phyloP scores from a whole-genome alignment of 2,797 vertebrate genomes.

The Melanotaenia parkinsoni region DNA sequence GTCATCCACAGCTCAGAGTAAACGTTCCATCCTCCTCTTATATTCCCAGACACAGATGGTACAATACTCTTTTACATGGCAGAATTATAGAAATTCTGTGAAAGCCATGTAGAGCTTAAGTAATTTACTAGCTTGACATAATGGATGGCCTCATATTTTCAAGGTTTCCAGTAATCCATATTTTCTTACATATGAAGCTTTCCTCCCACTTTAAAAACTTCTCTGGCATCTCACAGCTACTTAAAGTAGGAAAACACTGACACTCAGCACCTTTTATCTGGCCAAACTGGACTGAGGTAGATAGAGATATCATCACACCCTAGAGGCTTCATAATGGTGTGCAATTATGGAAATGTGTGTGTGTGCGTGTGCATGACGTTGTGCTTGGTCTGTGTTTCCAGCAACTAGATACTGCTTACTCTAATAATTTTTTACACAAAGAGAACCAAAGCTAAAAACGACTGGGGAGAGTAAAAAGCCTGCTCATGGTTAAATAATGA shows the following conservation, averaged over 20 bases:
- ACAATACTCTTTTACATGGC: conserved; percentile 40
- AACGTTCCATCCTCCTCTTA: conserved; percentile 25
- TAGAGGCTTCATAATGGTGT: conserved; percentile 49
- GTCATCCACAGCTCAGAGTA: conserved; percentile 20
- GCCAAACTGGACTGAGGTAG: conserved; percentile 29
- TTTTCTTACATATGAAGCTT: conserved; percentile 1
- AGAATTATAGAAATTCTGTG: conserved; percentile 23
- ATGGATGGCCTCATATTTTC: conserved; percentile 3
- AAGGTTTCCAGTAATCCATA: conserved; percentile 4
- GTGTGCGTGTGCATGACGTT: conserved; percentile 8
- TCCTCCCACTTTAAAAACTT: not conserved
- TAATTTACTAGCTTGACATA: conserved; percentile 30
- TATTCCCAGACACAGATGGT: conserved; percentile 51
- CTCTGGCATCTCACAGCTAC: not conserved
- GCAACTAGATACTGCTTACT: conserved; percentile 65
- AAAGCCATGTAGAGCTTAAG: conserved; percentile 42
- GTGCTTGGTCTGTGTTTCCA: conserved; percentile 42
- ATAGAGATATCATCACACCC: conserved; percentile 39
- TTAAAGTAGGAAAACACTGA: conserved; percentile 19
- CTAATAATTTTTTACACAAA: conserved; percentile 61
- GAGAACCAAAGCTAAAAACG: conserved; percentile 48
- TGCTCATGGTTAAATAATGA: conserved; percentile 75
- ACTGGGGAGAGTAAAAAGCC: conserved; percentile 62
- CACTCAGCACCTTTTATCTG: conserved; percentile 44
- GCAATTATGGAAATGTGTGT: conserved; percentile 40